Conservation (phyloP, 2,797 vertebrate species). For the Crocodylus rhombifer region DNA sequence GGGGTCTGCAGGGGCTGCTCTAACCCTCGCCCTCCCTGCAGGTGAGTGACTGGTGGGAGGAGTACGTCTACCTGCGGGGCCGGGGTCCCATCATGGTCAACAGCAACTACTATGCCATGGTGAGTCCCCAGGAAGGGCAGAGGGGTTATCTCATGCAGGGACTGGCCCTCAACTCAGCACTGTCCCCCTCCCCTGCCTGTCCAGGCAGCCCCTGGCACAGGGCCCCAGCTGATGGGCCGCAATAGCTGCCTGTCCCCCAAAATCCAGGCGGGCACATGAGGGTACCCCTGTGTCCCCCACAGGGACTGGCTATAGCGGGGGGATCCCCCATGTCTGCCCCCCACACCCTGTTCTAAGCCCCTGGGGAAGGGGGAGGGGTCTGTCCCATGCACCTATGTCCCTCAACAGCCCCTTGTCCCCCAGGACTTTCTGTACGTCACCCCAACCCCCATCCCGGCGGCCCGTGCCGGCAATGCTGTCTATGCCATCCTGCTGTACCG, state of each 20-base stretch:
- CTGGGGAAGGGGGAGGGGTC: not conserved
- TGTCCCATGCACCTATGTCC: not conserved
- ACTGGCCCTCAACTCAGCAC: too few relatives aligned
- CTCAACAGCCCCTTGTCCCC: not conserved
- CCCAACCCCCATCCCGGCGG: slow-evolving; percentile 89
- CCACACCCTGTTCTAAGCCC: not conserved
- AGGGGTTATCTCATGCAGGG: too few relatives aligned
- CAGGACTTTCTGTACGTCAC: slow-evolving; percentile 93
- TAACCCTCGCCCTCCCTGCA: slow-evolving; percentile 43
- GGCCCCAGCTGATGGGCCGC: too few relatives aligned
- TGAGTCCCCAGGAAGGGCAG: slow-evolving; percentile 55
- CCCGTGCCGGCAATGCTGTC: slow-evolving; percentile 89
- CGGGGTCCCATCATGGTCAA: slow-evolving; percentile 91
- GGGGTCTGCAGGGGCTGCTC: too few relatives aligned
- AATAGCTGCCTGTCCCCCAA: too few relatives aligned
- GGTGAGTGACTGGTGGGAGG: slow-evolving; percentile 96
- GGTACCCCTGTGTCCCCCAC: too few relatives aligned
- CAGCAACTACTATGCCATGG: slow-evolving; percentile 94
- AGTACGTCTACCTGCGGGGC: slow-evolving; percentile 90
- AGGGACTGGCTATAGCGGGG: too few relatives aligned
- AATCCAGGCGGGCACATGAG: too few relatives aligned
- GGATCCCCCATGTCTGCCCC: not conserved
- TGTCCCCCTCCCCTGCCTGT: too few relatives aligned
- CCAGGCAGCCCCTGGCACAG: too few relatives aligned
- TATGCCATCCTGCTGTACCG: slow-evolving; percentile 91